Conservation (phyloP, 2,113 vertebrate genomes). For the Chlorodrepanis virens region DNA sequence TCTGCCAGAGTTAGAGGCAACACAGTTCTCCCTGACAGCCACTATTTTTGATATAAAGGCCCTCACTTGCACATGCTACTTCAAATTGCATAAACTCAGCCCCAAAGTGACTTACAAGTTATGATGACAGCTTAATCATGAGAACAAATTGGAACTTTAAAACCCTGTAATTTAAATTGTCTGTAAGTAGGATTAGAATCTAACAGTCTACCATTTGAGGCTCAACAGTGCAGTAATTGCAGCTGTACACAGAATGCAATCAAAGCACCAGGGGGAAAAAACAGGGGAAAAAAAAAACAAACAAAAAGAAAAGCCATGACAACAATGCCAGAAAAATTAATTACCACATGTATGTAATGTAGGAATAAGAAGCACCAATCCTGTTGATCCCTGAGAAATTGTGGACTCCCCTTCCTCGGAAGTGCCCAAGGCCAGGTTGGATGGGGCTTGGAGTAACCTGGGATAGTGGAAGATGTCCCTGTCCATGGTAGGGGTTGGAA, state of each 20-base stretch:
- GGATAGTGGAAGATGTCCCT: neutral
- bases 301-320: neutral
- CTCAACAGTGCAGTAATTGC: neutral
- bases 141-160: neutral
- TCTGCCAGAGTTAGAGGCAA: neutral
- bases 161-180: neutral
- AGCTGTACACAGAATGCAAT: neutral
- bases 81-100: neutral
- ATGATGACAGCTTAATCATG: neutral
- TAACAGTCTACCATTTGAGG: neutral
- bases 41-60: neutral
- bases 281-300: no score
- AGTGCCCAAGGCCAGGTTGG: rapidly evolving
- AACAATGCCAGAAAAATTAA: neutral
- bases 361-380: neutral
- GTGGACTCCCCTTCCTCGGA: neutral
- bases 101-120: neutral
- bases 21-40: neutral
- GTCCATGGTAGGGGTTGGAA: neutral
- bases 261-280: neutral
- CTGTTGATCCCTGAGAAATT: neutral
- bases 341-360: neutral
- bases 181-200: neutral
- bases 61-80: neutral
- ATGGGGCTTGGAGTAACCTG: neutral